Percentiles rank a stretch among this genome's conserved stretches.
Conservation (phyloP, 1,140 invertebrate genomes). For the Maniola jurtina region DNA sequence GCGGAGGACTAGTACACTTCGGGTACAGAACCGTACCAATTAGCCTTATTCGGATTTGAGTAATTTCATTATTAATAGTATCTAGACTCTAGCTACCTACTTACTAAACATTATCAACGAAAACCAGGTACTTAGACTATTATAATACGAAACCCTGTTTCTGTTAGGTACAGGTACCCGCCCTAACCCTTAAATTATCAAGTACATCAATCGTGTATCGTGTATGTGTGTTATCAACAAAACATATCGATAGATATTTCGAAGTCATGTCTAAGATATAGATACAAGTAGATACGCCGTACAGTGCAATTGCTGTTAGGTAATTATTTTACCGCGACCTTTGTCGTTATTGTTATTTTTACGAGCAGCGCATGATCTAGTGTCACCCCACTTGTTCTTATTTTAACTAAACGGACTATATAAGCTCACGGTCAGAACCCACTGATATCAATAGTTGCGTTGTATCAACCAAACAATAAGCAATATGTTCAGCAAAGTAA, state of each 20-base stretch:
- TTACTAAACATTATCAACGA: too few relatives aligned
- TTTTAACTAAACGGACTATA: constrained; percentile 17
- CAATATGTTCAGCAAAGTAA: constrained; percentile 44
- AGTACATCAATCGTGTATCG: too few relatives aligned
- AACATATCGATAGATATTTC: neutral
- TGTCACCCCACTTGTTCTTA: constrained; percentile 21
- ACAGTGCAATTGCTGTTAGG: constrained; percentile 5
- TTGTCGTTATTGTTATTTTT: constrained; percentile 20
- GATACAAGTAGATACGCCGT: constrained; percentile 1
- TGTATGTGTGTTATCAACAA: neutral
- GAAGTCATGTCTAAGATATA: neutral
- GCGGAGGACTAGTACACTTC: too few relatives aligned
- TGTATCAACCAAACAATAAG: constrained; percentile 33
- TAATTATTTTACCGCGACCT: constrained; percentile 22
- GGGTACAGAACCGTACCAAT: too few relatives aligned
- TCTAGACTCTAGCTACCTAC: too few relatives aligned
- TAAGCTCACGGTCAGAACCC: constrained; percentile 23
- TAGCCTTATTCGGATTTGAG: too few relatives aligned
- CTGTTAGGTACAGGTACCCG: too few relatives aligned
- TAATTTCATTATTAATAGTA: too few relatives aligned
- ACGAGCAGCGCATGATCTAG: constrained; percentile 14
- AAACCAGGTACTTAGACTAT: too few relatives aligned
- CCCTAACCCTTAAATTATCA: too few relatives aligned
- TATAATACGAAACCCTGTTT: too few relatives aligned
- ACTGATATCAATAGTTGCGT: constrained; percentile 56